phyloP scores from a whole-genome alignment of 23 tunicate genomes.

The Aplidium turbinatum region DNA sequence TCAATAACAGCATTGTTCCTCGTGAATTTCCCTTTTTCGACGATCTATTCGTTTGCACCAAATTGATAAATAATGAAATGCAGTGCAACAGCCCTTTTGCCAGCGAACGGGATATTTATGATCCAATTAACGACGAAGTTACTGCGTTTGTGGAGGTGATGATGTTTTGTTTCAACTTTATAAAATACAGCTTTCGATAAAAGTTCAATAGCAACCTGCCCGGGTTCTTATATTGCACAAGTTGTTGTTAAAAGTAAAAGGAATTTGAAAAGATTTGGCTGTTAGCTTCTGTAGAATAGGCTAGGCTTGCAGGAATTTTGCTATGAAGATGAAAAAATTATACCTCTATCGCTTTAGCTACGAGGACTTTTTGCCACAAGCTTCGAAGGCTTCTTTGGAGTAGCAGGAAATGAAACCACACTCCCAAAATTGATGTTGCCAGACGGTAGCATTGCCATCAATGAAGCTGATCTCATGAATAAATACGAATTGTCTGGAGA shows the following conservation, averaged over 20 bases:
- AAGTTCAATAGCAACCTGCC: not conserved
- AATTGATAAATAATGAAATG: not conserved
- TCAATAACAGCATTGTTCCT: not conserved
- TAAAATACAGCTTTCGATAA: not conserved
- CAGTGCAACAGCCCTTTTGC: not conserved
- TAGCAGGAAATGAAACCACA: no score
- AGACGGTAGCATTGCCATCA: not conserved
- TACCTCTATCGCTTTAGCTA: no score
- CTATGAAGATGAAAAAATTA: no score
- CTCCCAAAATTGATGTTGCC: not conserved
- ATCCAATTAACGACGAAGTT: not conserved
- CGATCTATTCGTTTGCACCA: not conserved
- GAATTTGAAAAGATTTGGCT: no score
- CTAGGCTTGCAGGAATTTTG: no score
- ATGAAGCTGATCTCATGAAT: slow-evolving; percentile 31
- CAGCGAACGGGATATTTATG: not conserved
- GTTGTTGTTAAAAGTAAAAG: no score
- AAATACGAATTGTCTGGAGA: slow-evolving; percentile 6
- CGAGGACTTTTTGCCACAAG: no score
- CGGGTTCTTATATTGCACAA: no score
- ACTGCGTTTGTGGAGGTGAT: not conserved
- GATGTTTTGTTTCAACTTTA: not conserved
- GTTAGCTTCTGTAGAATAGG: no score
- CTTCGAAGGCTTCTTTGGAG: no score
- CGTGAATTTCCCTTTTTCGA: not conserved